Base-by-base conservation (phyloP, 2,888 invertebrate genomes). In the Phengaris alcon region DNA sequence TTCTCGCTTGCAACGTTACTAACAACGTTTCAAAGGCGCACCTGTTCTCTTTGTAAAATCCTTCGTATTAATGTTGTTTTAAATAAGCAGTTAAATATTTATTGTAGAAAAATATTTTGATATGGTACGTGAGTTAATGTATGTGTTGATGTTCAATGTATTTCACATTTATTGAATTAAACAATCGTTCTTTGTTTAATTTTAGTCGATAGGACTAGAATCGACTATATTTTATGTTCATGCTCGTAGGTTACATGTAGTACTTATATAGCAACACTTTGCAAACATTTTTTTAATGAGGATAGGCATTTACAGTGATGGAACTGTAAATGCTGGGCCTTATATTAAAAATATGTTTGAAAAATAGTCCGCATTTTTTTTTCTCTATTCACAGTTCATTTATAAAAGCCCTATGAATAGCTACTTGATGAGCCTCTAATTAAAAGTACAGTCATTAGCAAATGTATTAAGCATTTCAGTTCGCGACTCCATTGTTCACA, bases 401-500 rank as follows among this genome's bases (percentile, higher is more conserved):
- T 72, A 54, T 64, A 52, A 72, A 72, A 72, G 72, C 72, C 52
- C 52, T 35, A n/a, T 59, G 75, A 75, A 75, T 70, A 75, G 75
- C 70, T 35, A 72, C 70, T 59, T 75, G 75, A 75, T 70, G 75
- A 75, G 75, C 75, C 75, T 70, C 70, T 72, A 70, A 75, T 75
- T 75, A 75, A 75, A 75, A 75, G 59, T 48, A 55, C 59, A 59
- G 70, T 59, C 69, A 75, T 75, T 70, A 75, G 70, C 70, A 75
- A 75, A 75, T 75, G 75, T 46, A 75, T 75, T 75, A 68, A 68
- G 68, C 74, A 75, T 70, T 75, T 75, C 72, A 72, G 72, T 72
- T 72, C 54, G 72, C 54, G 35, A 52, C 22, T 52, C 72, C 52
- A 72, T 72, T 72, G 72, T 75, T 59, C n/a, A 46, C 54, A 75